Evolutionary conservation across 2,113 vertebrate species (phyloP).

Genomic region (Antigone vipio): DNA sequence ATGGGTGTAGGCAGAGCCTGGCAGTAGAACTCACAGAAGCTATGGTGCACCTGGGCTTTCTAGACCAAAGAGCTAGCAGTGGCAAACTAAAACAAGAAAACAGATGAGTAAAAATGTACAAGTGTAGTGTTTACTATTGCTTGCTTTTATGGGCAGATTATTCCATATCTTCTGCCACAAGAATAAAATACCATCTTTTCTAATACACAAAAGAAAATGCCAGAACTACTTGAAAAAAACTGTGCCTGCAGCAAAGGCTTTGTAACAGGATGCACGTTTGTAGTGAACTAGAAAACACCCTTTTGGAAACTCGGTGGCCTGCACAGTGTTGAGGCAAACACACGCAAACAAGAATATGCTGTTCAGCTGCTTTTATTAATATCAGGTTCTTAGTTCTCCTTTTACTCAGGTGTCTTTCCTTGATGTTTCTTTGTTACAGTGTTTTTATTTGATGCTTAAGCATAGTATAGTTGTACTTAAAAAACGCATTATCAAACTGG

Average conservation of each 20-base stretch:
- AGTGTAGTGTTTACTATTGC: background rate
- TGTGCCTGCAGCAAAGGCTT: background rate
- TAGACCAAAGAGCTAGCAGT: background rate
- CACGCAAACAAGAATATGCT: background rate
- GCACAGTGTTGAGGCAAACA: background rate
- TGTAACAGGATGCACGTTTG: background rate
- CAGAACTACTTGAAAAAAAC: background rate
- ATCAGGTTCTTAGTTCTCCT: background rate
- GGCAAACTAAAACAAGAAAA: background rate
- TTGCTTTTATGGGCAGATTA: background rate
- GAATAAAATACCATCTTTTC: background rate
- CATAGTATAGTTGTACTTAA: background rate
- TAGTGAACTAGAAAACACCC: background rate
- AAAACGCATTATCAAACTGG: background rate
- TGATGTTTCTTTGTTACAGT: background rate
- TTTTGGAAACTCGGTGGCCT: background rate
- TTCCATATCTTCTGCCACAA: background rate
- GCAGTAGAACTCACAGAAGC: background rate
- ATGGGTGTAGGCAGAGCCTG: background rate
- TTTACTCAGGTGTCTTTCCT: background rate
- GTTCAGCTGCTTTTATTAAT: background rate
- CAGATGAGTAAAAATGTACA: background rate
- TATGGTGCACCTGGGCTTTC: background rate
- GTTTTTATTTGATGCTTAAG: background rate
- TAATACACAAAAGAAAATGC: background rate